Percentiles rank a stretch among this genome's conserved stretches.
Evolutionary conservation across 2,888 invertebrate genomes (phyloP).

Genomic region (Andrena trimmerana): DNA sequence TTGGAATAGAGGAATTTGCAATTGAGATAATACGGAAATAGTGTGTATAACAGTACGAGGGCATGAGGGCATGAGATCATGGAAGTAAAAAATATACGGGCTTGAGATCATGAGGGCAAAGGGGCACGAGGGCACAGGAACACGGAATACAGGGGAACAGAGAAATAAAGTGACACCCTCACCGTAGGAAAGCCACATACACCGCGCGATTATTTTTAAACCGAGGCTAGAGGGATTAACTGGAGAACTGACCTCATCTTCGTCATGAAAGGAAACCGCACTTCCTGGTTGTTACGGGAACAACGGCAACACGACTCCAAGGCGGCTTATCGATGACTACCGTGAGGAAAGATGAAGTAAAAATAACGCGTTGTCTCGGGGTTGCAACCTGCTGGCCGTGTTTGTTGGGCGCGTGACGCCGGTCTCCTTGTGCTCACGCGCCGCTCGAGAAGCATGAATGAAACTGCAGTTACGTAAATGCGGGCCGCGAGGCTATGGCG

Average conservation of each 20-base stretch:
- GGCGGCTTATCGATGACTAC: neutral
- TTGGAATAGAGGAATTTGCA: no score
- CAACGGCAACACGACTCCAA: neutral
- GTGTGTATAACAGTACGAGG: no score
- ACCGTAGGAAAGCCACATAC: neutral
- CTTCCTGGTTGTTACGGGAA: conserved; percentile 53
- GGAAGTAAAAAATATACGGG: no score
- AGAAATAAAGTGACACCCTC: no score
- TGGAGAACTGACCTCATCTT: conserved; percentile 39
- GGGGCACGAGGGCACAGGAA: no score
- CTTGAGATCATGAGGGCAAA: no score
- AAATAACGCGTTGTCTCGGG: neutral
- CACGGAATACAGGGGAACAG: no score
- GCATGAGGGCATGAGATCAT: no score
- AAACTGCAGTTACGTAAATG: conserved; percentile 72
- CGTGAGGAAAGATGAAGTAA: neutral
- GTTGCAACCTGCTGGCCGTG: neutral
- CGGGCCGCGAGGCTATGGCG: conserved; percentile 40
- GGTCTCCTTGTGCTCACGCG: conserved; percentile 26
- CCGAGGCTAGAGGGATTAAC: conserved; percentile 1
- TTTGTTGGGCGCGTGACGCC: neutral
- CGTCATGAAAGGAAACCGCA: conserved; percentile 51
- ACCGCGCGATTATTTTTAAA: conserved; percentile 17
- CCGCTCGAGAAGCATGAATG: conserved; percentile 68
- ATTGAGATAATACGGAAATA: no score